phyloP scores from a whole-genome alignment of 1,140 invertebrate genomes.

The Zaprionus capensis region DNA sequence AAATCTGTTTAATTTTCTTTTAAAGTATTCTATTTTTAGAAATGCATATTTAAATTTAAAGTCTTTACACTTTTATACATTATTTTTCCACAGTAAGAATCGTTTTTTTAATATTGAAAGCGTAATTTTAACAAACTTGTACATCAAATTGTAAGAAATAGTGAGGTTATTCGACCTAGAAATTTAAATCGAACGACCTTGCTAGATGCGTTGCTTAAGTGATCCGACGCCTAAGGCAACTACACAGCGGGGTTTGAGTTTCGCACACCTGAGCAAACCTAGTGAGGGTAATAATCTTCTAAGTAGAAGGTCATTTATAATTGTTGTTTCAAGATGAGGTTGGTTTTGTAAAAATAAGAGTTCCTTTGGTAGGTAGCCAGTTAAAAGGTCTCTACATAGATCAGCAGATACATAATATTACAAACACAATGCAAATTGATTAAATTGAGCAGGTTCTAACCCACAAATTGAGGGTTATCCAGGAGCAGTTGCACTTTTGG shows the following conservation, averaged over 20 bases:
- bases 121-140: neutral
- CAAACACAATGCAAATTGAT: neutral
- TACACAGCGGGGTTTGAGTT: slow-evolving; percentile 1
- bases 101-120: neutral
- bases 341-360: neutral
- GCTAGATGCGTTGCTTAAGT: neutral
- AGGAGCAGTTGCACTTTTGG: slow-evolving; percentile 10
- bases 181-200: neutral
- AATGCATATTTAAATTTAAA: too few species aligned
- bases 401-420: too few species aligned
- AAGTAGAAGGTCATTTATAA: neutral
- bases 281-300: neutral
- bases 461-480: neutral
- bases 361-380: neutral
- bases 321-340: neutral
- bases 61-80: too few species aligned
- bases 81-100: too few species aligned
- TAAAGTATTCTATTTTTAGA: too few species aligned
- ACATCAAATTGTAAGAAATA: neutral
- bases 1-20: too few species aligned
- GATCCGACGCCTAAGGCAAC: neutral
- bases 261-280: neutral
- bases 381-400: too few species aligned
- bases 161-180: neutral
- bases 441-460: neutral